These are phyloP conservation scores for Spizaetus ornatus DNA, from an alignment of 2,113 vertebrate genomes.

Conservation along the genomic window DNA sequence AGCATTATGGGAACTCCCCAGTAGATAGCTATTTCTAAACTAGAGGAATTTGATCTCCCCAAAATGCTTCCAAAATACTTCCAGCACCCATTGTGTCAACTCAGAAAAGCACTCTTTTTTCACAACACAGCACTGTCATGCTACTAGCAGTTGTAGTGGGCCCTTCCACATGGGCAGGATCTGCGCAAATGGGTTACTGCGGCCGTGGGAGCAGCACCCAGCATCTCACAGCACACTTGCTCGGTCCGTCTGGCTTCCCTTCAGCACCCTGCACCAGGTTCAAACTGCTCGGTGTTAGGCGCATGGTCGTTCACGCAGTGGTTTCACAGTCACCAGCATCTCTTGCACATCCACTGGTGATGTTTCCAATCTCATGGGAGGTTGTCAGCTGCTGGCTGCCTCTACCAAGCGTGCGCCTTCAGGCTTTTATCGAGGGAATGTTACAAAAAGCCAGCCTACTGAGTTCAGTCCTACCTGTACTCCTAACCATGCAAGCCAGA, in stretches of 20 bases:
- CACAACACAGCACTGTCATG: neutral
- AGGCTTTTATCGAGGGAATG: neutral
- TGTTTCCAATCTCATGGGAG: neutral
- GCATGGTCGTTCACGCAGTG: fast-evolving
- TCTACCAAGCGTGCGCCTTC: neutral
- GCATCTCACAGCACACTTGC: fast-evolving
- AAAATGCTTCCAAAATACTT: neutral
- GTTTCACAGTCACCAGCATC: neutral
- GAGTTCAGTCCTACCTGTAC: neutral
- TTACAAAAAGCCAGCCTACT: neutral
- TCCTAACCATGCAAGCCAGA: neutral
- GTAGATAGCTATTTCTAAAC: neutral
- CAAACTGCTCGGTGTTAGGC: fast-evolving
- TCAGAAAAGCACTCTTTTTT: neutral
- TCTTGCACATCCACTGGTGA: neutral
- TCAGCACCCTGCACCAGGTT: neutral
- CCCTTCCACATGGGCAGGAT: neutral
- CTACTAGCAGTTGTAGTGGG: fast-evolving
- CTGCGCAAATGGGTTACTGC: neutral
- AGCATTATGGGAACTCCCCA: neutral
- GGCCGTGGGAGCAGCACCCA: fast-evolving
- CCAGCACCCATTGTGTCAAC: neutral
- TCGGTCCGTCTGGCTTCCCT: neutral
- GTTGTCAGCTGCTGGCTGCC: neutral
- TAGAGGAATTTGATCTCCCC: neutral